phyloP scores from a whole-genome alignment of 30 jellyfish, hydroid and myxozoan genomes.

The Hydractinia symbiolongicarpus region DNA sequence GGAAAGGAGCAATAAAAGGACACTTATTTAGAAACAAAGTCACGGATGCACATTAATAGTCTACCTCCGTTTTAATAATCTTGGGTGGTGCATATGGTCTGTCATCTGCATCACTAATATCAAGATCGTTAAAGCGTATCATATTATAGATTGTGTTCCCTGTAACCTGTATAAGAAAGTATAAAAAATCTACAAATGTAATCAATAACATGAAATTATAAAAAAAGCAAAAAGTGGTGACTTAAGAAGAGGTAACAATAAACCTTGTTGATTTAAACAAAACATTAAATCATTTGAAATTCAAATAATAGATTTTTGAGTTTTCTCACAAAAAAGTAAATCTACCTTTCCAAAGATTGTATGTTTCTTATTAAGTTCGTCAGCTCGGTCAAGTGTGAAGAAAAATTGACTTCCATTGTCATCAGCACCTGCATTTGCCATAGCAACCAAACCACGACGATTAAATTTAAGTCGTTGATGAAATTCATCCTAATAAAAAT shows the following conservation, averaged over 20 bases:
- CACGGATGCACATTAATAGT: neutral
- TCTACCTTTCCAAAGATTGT: conserved; percentile 95
- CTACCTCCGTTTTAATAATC: conserved; percentile 77
- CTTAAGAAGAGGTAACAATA: too few relatives aligned
- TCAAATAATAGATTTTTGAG: too few relatives aligned
- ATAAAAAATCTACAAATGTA: too few relatives aligned
- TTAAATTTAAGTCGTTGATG: conserved; percentile 93
- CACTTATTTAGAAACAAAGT: neutral
- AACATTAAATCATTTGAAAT: too few relatives aligned
- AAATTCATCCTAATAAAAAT: conserved; percentile 81
- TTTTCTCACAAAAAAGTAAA: neutral
- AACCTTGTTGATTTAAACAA: too few relatives aligned
- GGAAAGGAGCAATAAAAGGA: too few relatives aligned
- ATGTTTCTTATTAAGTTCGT: conserved; percentile 85
- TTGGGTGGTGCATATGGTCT: conserved; percentile 96
- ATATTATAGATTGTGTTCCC: conserved; percentile 92
- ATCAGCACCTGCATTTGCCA: conserved; percentile 99
- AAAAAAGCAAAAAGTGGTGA: too few relatives aligned
- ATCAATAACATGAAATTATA: neutral
- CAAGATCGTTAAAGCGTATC: conserved; percentile 79
- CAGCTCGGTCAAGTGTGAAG: conserved; percentile 93
- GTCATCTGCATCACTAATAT: conserved; percentile 64
- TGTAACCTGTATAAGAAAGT: conserved; percentile 53
- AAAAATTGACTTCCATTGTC: conserved; percentile 93
- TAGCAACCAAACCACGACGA: conserved; percentile 97